Conservation (phyloP, 2,797 vertebrate species). For the Danionella dracula region DNA sequence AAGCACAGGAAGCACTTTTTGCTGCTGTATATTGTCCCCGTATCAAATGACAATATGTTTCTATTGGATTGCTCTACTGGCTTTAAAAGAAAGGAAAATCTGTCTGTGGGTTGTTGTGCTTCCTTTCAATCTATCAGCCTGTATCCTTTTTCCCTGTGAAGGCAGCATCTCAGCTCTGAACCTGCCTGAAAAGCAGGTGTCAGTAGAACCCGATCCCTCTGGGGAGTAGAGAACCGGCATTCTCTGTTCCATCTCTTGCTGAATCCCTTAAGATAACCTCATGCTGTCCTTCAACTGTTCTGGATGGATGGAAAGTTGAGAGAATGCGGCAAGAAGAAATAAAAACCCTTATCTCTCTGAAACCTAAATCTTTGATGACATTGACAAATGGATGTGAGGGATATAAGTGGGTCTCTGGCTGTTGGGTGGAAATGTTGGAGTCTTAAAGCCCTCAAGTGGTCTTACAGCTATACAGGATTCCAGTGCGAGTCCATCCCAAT, state of each 20-base stretch:
- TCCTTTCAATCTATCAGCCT: constrained; percentile 46
- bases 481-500: no score
- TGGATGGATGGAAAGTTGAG: constrained; percentile 54
- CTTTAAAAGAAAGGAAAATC: constrained; percentile 43
- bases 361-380: constrained; percentile 68
- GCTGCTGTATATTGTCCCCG: constrained; percentile 10
- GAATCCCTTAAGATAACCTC: constrained; percentile 59
- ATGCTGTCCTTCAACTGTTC: constrained; percentile 59
- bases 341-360: constrained; percentile 53
- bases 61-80: constrained; percentile 11
- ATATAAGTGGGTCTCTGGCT: constrained; percentile 28
- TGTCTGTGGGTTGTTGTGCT: constrained; percentile 61
- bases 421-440: constrained; percentile 17
- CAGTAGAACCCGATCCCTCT: constrained; percentile 74
- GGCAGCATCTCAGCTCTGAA: constrained; percentile 57
- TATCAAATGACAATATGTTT: constrained; percentile 34
- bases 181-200: constrained; percentile 59
- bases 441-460: no score
- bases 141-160: constrained; percentile 69
- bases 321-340: constrained; percentile 13
- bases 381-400: constrained; percentile 50
- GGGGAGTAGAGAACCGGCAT: constrained; percentile 50
- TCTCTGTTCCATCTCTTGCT: constrained; percentile 61
- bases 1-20: constrained; percentile 3
- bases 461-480: no score